phyloP scores from a whole-genome alignment of 2,888 invertebrate genomes.

The Mythimna ferrago region DNA sequence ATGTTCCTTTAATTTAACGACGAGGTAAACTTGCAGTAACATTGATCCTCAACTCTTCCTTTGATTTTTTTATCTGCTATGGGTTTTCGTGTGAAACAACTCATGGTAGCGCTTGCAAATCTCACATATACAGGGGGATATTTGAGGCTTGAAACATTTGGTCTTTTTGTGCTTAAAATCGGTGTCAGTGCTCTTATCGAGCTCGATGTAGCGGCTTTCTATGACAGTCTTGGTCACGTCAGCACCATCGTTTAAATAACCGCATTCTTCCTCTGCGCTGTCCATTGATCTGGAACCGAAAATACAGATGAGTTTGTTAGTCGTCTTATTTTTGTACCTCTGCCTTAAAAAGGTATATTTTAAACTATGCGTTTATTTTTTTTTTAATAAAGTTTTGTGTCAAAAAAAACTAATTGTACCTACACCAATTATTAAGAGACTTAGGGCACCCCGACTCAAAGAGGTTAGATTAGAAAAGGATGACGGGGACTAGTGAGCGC shows the following conservation, averaged over 20 bases:
- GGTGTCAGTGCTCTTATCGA: conserved; percentile 38
- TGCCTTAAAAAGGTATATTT: too few relatives aligned
- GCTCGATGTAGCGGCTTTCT: conserved; percentile 81
- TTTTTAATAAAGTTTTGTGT: too few relatives aligned
- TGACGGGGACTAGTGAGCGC: too few relatives aligned
- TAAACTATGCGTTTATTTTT: too few relatives aligned
- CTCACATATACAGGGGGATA: conserved; percentile 81
- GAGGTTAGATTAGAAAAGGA: too few relatives aligned
- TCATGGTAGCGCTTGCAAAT: conserved; percentile 85
- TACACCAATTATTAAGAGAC: too few relatives aligned
- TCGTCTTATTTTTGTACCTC: background rate
- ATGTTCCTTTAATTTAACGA: background rate
- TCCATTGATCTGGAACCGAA: conserved; percentile 59
- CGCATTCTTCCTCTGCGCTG: conserved; percentile 50
- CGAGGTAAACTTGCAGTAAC: conserved; percentile 28
- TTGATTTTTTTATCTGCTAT: conserved; percentile 9
- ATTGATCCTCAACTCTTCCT: conserved; percentile 4
- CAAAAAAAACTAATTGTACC: too few relatives aligned
- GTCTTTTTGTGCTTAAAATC: conserved; percentile 36
- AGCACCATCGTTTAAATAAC: conserved; percentile 63
- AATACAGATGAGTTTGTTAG: background rate
- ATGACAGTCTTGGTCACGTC: conserved; percentile 72
- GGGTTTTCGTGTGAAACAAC: conserved; percentile 76
- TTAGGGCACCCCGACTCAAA: too few relatives aligned
- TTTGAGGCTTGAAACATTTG: conserved; percentile 46